Evolutionary conservation across 1,140 invertebrate genomes (phyloP).

Genomic region (Procambarus virginalis): DNA sequence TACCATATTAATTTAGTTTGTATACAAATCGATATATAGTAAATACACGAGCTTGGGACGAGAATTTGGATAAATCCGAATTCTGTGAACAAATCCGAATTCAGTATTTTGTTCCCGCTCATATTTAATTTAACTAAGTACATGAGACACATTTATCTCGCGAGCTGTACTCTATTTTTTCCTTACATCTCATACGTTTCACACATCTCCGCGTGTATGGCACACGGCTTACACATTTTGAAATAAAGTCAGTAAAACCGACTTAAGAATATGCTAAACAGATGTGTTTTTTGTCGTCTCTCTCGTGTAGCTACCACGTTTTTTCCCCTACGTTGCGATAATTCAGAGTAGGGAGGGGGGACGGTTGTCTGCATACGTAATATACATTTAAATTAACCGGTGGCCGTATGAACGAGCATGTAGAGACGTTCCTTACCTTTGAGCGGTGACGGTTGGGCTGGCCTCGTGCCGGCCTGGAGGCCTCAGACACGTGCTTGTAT

Average conservation of each 20-base stretch:
- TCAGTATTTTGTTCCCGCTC: constrained; percentile 9
- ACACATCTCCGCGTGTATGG: no score
- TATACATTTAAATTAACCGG: constrained; percentile 58
- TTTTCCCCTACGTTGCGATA: constrained; percentile 36
- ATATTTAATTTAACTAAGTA: neutral
- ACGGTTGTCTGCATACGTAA: constrained; percentile 59
- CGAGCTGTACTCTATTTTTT: no score
- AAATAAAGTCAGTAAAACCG: neutral
- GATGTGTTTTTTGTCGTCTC: constrained; percentile 23
- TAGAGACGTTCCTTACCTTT: constrained; percentile 9
- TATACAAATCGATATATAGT: constrained; percentile 12
- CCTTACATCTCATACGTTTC: no score
- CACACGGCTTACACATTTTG: neutral
- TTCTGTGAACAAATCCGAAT: neutral
- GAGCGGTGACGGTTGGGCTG: constrained; percentile 15
- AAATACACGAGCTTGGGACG: constrained; percentile 20
- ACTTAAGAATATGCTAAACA: constrained; percentile 17
- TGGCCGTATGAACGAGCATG: constrained; percentile 36
- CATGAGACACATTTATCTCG: no score
- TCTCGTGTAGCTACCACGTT: constrained; percentile 15
- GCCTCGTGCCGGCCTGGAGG: neutral
- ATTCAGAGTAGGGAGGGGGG: constrained; percentile 46
- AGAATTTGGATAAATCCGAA: constrained; percentile 20
- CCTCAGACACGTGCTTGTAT: neutral
- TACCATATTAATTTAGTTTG: neutral